phyloP scores from a whole-genome alignment of 2,888 invertebrate genomes.

The Chaetogeoica ovagalla region DNA sequence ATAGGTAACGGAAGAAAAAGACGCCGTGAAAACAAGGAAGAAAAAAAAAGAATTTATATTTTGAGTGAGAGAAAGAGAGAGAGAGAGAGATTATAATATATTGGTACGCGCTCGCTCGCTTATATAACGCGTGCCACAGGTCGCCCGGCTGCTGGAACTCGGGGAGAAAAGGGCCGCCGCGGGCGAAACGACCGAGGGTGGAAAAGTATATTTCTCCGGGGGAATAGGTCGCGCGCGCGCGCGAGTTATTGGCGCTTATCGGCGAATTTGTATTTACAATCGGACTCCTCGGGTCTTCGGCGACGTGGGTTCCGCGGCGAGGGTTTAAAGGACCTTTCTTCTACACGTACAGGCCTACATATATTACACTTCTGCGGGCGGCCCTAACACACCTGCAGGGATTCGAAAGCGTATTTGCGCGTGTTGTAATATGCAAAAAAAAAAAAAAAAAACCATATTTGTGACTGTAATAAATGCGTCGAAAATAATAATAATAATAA shows the following conservation, averaged over 20 bases:
- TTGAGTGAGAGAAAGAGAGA: too few species aligned
- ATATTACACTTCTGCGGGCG: slow-evolving; percentile 27
- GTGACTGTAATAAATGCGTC: too few species aligned
- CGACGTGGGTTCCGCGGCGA: slow-evolving; percentile 8
- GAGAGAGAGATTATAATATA: slow-evolving; percentile 29
- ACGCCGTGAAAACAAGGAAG: too few species aligned
- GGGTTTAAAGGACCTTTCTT: slow-evolving; percentile 47
- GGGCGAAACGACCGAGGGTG: slow-evolving; percentile 32
- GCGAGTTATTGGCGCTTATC: slow-evolving; percentile 53
- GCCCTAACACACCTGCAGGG: slow-evolving; percentile 17
- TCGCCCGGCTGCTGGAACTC: background rate
- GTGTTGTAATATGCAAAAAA: background rate
- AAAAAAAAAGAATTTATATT: slow-evolving; percentile 14
- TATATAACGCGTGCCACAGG: slow-evolving; percentile 11
- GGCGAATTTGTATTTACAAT: slow-evolving; percentile 53
- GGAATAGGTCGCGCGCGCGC: slow-evolving; percentile 42
- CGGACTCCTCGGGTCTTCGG: slow-evolving; percentile 47
- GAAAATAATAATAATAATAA: too few species aligned
- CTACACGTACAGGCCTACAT: background rate
- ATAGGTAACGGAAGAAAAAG: too few species aligned
- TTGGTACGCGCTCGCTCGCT: too few species aligned
- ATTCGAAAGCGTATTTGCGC: background rate
- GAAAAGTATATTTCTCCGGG: slow-evolving; percentile 51
- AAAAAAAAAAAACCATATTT: too few species aligned
- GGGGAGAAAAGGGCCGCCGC: background rate